A percentile compares a stretch with the other conserved stretches of the same genome.
Evolutionary conservation across 2,113 vertebrate species (phyloP).

Genomic region (Galemys pyrenaicus): DNA sequence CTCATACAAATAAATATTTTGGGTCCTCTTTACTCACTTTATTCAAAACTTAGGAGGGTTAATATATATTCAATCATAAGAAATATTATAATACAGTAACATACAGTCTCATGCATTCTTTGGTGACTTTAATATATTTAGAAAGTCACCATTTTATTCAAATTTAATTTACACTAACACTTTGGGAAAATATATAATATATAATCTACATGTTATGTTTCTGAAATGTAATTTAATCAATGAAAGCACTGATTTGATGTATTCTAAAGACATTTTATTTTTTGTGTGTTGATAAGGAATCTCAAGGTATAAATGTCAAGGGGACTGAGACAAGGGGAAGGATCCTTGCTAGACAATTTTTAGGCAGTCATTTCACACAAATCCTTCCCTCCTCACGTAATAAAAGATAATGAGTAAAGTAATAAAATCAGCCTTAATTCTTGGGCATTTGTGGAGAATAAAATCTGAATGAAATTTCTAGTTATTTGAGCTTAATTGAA

Average conservation of each 20-base stretch:
- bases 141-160: neutral
- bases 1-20: constrained; percentile 23
- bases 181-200: constrained; percentile 15
- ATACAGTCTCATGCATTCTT: neutral
- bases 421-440: neutral
- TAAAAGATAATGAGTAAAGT: neutral
- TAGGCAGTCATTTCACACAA: neutral
- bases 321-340: neutral
- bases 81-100: neutral
- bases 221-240: neutral
- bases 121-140: neutral
- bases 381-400: neutral
- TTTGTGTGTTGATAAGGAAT: neutral
- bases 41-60: neutral
- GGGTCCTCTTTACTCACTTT: neutral
- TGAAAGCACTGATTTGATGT: constrained; percentile 4
- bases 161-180: neutral
- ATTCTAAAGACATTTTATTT: neutral
- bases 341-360: neutral
- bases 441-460: neutral
- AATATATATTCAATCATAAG: neutral
- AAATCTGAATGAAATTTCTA: neutral
- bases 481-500: neutral
- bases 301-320: neutral
- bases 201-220: neutral